Conservation (phyloP, 2,797 vertebrate genomes). For the Florisuga fusca region DNA sequence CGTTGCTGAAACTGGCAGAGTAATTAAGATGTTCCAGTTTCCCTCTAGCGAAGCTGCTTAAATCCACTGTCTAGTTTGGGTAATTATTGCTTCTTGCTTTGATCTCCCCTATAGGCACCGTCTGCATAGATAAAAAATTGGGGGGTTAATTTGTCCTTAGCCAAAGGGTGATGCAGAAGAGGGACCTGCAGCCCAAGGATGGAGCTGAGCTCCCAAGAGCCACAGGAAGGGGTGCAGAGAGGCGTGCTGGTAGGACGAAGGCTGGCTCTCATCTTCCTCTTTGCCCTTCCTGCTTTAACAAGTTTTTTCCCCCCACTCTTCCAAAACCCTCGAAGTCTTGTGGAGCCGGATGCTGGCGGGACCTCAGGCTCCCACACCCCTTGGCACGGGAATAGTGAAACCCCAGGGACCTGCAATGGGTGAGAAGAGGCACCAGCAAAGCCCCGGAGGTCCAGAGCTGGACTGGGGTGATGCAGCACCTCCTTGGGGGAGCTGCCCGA, state of each 20-base stretch:
- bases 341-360: neutral
- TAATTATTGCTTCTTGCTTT: neutral
- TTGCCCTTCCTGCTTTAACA: neutral
- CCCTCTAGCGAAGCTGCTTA: neutral
- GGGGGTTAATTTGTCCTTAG: neutral
- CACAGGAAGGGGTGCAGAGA: neutral
- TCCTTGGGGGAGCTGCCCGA: neutral
- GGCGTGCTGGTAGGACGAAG: accelerated
- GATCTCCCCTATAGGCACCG: neutral
- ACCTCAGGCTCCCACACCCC: neutral
- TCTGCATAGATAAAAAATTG: neutral
- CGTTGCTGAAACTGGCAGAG: neutral
- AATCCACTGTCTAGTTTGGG: neutral
- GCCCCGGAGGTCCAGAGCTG: accelerated
- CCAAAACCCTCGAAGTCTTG: neutral
- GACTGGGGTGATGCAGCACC: accelerated
- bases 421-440: neutral
- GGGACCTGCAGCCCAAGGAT: accelerated
- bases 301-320: accelerated
- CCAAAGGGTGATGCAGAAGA: neutral
- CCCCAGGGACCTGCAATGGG: accelerated
- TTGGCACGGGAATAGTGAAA: accelerated
- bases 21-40: conserved; percentile 43
- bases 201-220: accelerated
- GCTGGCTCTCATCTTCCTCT: neutral